Conservation (phyloP, 2,888 invertebrate genomes). For the Drosophila silvestris region DNA sequence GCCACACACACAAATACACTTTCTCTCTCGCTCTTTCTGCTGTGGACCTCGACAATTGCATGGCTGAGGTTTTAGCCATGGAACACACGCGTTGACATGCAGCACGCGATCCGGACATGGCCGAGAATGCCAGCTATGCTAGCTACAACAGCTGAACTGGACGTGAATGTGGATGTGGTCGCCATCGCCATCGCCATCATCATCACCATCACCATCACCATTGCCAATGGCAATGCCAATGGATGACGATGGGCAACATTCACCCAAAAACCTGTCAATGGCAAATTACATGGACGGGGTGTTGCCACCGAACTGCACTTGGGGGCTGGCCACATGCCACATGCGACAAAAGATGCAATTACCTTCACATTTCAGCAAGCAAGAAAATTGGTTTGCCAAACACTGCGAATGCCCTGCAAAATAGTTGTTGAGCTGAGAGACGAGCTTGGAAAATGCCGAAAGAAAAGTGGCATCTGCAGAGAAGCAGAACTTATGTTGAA, state of each 20-base stretch:
- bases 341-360: conserved; percentile 76
- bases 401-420: neutral
- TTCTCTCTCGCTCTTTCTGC: neutral
- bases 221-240: conserved; percentile 11
- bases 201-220: neutral
- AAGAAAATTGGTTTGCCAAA: neutral
- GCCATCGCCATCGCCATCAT: conserved; percentile 19
- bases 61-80: conserved; percentile 24
- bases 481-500: neutral
- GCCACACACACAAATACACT: conserved; percentile 53
- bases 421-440: neutral
- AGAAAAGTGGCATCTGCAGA: neutral
- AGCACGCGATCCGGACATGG: conserved; percentile 78
- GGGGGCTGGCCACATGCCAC: conserved; percentile 41
- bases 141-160: neutral
- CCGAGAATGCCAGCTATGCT: conserved; percentile 14
- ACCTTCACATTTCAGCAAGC: neutral
- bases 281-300: conserved; percentile 68
- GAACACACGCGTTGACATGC: conserved; percentile 83
- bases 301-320: conserved; percentile 38
- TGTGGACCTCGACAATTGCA: conserved; percentile 71
- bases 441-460: neutral
- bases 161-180: conserved; percentile 5
- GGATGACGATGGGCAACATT: conserved; percentile 15
- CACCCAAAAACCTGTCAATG: conserved; percentile 74